Evolutionary conservation across 2,888 invertebrate genomes (phyloP).

Genomic region (Baronia brevicornis): DNA sequence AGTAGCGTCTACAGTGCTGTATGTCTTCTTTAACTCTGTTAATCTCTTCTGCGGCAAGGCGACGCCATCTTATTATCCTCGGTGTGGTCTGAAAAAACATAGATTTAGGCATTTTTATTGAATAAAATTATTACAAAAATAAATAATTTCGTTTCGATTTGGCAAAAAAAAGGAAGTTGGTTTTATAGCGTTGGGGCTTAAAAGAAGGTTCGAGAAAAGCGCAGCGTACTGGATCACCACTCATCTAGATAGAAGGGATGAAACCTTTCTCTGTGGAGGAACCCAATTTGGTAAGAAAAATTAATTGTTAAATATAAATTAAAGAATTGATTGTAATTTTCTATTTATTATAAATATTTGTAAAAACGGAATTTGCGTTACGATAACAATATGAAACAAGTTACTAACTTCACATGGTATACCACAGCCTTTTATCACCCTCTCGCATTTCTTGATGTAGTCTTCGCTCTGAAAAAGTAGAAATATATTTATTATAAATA

Average conservation of each 20-base stretch:
- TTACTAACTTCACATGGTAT: slow-evolving; percentile 49
- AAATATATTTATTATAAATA: background rate
- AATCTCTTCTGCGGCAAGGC: slow-evolving; percentile 47
- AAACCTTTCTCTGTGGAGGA: background rate
- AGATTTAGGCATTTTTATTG: background rate
- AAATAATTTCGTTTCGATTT: background rate
- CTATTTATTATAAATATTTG: no score
- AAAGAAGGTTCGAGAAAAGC: no score
- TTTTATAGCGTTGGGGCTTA: no score
- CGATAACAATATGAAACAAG: background rate
- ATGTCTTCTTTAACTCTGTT: slow-evolving; percentile 53
- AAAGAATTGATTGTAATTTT: no score
- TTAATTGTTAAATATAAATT: no score
- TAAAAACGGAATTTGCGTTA: background rate
- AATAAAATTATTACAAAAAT: background rate
- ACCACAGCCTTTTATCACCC: slow-evolving; percentile 38
- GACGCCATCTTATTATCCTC: slow-evolving; percentile 49
- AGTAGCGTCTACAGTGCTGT: slow-evolving; percentile 44
- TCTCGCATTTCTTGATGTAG: slow-evolving; percentile 47
- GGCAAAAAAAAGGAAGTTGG: no score
- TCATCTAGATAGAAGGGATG: no score
- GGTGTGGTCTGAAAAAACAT: slow-evolving; percentile 40
- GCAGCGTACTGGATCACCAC: no score
- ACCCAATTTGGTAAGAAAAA: no score
- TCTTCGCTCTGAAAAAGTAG: slow-evolving; percentile 56